These are phyloP conservation scores for Cordilura impudica DNA, from an alignment of 2,888 invertebrate species.

Conservation along the genomic window DNA sequence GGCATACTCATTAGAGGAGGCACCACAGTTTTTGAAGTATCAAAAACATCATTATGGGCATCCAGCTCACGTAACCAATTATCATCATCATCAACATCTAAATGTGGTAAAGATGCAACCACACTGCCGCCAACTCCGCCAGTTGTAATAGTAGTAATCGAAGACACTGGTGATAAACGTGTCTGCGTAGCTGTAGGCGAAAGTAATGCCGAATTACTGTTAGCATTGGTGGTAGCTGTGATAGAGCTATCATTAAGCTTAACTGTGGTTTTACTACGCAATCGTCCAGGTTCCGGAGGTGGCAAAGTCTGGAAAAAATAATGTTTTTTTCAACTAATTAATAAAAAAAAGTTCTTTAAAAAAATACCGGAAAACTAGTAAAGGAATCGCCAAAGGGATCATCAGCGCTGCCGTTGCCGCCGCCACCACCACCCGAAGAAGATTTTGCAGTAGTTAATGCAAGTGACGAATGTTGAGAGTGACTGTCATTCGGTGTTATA, in stretches of 20 bases:
- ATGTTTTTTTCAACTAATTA: too few relatives aligned
- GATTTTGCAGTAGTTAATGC: slow-evolving; percentile 8
- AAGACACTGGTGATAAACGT: slow-evolving; percentile 36
- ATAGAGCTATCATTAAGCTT: slow-evolving; percentile 64
- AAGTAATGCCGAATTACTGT: slow-evolving; percentile 65
- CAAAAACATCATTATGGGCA: slow-evolving; percentile 74
- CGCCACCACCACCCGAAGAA: slow-evolving; percentile 3
- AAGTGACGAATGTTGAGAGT: slow-evolving; percentile 79
- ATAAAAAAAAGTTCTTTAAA: not conserved
- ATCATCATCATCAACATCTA: slow-evolving; percentile 70
- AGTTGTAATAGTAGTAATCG: not conserved
- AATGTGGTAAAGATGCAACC: slow-evolving; percentile 40
- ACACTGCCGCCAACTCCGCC: slow-evolving; percentile 24
- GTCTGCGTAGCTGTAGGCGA: slow-evolving; percentile 62
- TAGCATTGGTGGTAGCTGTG: slow-evolving; percentile 26
- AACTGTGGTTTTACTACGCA: slow-evolving; percentile 73
- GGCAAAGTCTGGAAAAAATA: slow-evolving; percentile 71
- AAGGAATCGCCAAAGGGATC: slow-evolving; percentile 89
- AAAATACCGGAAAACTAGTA: slow-evolving; percentile 79
- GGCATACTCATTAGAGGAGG: slow-evolving; percentile 64
- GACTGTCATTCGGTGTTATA: slow-evolving; percentile 85
- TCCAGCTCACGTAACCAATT: slow-evolving; percentile 74
- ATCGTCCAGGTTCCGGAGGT: slow-evolving; percentile 77
- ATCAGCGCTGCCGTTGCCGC: slow-evolving; percentile 77
- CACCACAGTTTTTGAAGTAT: slow-evolving; percentile 70